Evolutionary conservation across 2,888 invertebrate genomes (phyloP).

Genomic region (Melikaiella ostensackeni): DNA sequence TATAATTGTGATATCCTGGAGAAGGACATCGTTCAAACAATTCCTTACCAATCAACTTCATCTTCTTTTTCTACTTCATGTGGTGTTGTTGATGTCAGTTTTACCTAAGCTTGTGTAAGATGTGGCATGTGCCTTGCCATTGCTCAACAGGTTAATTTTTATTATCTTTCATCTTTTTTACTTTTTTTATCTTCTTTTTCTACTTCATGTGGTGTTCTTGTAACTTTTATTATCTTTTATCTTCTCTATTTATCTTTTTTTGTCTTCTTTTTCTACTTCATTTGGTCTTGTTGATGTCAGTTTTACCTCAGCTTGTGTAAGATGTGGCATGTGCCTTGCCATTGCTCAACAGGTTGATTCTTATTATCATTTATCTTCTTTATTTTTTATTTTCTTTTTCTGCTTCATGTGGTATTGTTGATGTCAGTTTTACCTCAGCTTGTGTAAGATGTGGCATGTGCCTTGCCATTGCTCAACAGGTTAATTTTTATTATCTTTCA

Average conservation of each 20-base stretch:
- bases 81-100: slow-evolving; percentile 55
- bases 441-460: slow-evolving; percentile 72
- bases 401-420: slow-evolving; percentile 39
- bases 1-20: slow-evolving; percentile 13
- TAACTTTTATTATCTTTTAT: no score
- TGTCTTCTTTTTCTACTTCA: slow-evolving; percentile 11
- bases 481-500: slow-evolving; percentile 49
- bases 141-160: slow-evolving; percentile 64
- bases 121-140: slow-evolving; percentile 70
- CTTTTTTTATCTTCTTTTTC: no score
- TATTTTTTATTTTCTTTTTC: slow-evolving; percentile 2
- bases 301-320: slow-evolving; percentile 70
- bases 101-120: slow-evolving; percentile 70
- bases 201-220: no score
- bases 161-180: no score
- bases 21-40: slow-evolving; percentile 31
- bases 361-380: no score
- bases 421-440: slow-evolving; percentile 66
- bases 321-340: slow-evolving; percentile 69
- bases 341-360: slow-evolving; percentile 67
- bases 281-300: slow-evolving; percentile 54
- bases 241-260: no score
- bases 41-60: slow-evolving; percentile 32
- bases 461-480: slow-evolving; percentile 68
- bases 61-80: slow-evolving; percentile 19